These are phyloP conservation scores for Phaetusa simplex DNA, from an alignment of 2,113 vertebrate genomes.

Conservation along the genomic window DNA sequence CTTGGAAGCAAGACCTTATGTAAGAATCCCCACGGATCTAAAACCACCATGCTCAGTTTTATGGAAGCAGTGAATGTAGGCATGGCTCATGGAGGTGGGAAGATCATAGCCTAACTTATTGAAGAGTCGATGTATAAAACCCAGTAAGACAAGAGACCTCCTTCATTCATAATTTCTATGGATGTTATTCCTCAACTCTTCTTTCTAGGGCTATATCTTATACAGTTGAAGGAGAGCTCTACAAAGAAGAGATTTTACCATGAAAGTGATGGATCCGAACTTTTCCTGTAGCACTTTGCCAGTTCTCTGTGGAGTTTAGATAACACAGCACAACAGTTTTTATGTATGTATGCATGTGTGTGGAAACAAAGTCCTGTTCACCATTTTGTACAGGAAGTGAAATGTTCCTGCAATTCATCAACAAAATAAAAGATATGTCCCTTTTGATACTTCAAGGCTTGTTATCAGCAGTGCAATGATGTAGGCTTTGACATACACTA, in stretches of 20 bases:
- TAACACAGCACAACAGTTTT: not conserved
- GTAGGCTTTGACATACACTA: not conserved
- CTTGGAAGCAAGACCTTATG: not conserved
- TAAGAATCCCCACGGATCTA: not conserved
- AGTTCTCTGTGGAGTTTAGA: not conserved
- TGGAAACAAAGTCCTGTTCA: not conserved
- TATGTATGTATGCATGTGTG: not conserved
- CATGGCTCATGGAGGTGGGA: not conserved
- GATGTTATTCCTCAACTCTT: not conserved
- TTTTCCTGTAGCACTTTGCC: not conserved
- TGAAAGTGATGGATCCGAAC: not conserved
- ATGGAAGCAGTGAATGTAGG: not conserved
- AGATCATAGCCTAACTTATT: not conserved
- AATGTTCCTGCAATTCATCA: not conserved
- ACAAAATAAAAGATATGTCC: not conserved
- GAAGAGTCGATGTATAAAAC: not conserved
- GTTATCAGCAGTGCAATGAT: not conserved
- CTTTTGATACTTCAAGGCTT: not conserved
- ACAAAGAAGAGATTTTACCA: not conserved
- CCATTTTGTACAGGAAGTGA: not conserved
- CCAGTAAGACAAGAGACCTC: not conserved
- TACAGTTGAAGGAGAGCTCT: not conserved
- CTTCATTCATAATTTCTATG: not conserved
- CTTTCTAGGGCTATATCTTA: not conserved
- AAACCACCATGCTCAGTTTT: not conserved